phyloP scores from a whole-genome alignment of 2,888 invertebrate genomes.

The Pseudococcus viburni region DNA sequence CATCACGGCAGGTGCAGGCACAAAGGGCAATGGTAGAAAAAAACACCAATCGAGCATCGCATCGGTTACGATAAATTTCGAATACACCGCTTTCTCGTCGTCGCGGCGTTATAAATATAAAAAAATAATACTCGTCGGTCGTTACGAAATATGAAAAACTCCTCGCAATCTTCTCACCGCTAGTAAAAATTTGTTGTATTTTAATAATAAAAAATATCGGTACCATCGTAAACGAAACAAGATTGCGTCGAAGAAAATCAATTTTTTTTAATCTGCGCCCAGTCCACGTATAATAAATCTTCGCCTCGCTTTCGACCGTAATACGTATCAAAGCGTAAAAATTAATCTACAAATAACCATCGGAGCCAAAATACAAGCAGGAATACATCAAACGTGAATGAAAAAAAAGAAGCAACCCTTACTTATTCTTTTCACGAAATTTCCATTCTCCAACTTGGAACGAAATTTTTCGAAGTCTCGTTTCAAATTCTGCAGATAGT shows the following conservation, averaged over 20 bases:
- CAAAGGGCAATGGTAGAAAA: not conserved
- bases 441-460: conserved; percentile 74
- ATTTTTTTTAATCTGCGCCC: conserved; percentile 5
- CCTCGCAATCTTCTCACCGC: not conserved
- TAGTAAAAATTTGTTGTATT: not conserved
- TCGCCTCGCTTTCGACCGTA: not conserved
- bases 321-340: not conserved
- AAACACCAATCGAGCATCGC: conserved; percentile 19
- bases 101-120: not conserved
- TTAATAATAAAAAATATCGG: conserved; percentile 10
- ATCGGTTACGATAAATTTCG: conserved; percentile 25
- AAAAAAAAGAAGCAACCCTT: conserved; percentile 26
- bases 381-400: conserved; percentile 11
- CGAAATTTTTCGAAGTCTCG: conserved; percentile 76
- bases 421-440: conserved; percentile 59
- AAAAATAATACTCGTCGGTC: not conserved
- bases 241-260: not conserved
- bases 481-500: conserved; percentile 75
- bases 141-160: not conserved
- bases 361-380: not conserved
- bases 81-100: not conserved
- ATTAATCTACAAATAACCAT: conserved; percentile 29
- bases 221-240: not conserved
- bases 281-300: not conserved
- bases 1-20: not conserved